Conservation (phyloP, 2,113 vertebrate genomes). For the Picathartes gymnocephalus region DNA sequence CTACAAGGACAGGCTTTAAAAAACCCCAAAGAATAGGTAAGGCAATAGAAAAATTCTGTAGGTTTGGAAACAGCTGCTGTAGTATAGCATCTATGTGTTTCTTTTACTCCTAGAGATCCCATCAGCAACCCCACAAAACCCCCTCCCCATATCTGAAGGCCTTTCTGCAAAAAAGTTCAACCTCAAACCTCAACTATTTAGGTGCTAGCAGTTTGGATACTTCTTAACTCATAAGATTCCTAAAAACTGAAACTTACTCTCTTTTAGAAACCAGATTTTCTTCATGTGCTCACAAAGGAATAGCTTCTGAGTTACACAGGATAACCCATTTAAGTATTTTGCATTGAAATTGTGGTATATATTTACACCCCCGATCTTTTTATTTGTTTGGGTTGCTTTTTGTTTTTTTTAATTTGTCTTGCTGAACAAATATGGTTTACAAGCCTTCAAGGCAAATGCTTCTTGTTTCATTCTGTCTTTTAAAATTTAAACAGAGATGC, state of each 20-base stretch:
- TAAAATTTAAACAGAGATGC: neutral
- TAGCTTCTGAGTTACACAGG: neutral
- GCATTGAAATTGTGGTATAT: neutral
- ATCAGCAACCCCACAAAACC: fast-evolving
- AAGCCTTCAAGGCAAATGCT: neutral
- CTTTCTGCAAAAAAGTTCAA: neutral
- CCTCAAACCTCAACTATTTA: neutral
- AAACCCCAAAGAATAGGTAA: neutral
- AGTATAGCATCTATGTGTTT: neutral
- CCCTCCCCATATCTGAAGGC: neutral
- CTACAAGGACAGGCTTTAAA: neutral
- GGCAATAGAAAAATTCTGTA: neutral
- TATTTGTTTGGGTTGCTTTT: neutral
- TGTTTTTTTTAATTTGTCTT: neutral
- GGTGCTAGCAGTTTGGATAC: neutral
- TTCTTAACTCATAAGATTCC: neutral
- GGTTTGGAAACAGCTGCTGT: neutral
- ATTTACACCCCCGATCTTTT: neutral
- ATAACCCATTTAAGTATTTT: neutral
- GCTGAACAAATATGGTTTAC: neutral
- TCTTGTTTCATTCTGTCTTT: neutral
- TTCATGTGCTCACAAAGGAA: neutral
- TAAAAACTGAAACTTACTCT: neutral
- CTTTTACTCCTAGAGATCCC: neutral
- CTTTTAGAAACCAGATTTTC: neutral